These are phyloP conservation scores for Gonatopus flavifemur DNA, from an alignment of 1,140 invertebrate genomes.

Conservation along the genomic window DNA sequence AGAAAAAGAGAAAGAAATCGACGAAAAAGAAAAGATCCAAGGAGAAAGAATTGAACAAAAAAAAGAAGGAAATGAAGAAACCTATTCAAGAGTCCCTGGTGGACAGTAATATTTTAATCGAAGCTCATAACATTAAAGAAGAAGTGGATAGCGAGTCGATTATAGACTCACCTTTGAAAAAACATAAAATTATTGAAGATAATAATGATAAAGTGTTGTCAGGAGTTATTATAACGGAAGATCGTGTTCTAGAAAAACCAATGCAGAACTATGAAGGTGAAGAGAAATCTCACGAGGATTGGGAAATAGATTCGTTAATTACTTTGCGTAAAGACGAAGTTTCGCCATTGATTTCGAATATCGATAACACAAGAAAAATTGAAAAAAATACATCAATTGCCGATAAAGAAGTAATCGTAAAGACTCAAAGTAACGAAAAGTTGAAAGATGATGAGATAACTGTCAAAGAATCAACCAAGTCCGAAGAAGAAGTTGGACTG, in stretches of 20 bases:
- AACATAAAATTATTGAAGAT: slow-evolving; percentile 3
- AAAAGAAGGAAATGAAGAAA: slow-evolving; percentile 15
- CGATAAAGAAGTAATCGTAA: slow-evolving; percentile 3
- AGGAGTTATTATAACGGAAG: too few relatives aligned
- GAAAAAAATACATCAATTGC: background rate
- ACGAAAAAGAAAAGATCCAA: slow-evolving; percentile 20
- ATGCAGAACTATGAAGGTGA: slow-evolving; percentile 12
- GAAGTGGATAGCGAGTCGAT: slow-evolving; percentile 7
- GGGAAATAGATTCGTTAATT: slow-evolving; percentile 31
- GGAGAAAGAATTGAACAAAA: slow-evolving; percentile 2
- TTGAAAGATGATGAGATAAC: slow-evolving; percentile 8
- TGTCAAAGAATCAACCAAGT: slow-evolving; percentile 1
- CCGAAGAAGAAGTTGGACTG: slow-evolving; percentile 18
- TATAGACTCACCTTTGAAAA: slow-evolving; percentile 1
- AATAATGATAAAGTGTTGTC: too few relatives aligned
- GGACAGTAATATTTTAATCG: background rate
- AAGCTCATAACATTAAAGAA: slow-evolving; percentile 23
- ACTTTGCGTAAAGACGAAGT: slow-evolving; percentile 9
- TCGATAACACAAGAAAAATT: slow-evolving; percentile 5
- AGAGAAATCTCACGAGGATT: slow-evolving; percentile 27
- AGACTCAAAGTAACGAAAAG: background rate
- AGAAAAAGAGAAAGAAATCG: slow-evolving; percentile 21
- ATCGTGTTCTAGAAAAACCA: too few relatives aligned
- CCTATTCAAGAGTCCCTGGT: slow-evolving; percentile 13
- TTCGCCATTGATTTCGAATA: background rate